Evolutionary conservation across 1,140 invertebrate genomes (phyloP).

Genomic region (Calycopis cecrops): DNA sequence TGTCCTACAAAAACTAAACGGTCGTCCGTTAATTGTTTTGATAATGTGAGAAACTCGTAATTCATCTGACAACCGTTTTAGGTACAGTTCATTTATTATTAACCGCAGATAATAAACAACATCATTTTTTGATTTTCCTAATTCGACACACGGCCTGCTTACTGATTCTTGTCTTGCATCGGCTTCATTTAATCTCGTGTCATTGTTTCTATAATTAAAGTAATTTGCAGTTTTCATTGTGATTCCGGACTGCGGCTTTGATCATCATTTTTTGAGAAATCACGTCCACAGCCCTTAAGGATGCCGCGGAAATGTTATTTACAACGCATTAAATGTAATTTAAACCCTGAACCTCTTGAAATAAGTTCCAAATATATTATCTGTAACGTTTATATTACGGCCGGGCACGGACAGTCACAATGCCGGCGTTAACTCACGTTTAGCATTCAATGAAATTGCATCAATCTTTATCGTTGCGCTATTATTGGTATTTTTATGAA

Average conservation of each 20-base stretch:
- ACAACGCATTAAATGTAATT: conserved; percentile 21
- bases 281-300: conserved; percentile 32
- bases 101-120: conserved; percentile 3
- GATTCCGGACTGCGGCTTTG: conserved; percentile 50
- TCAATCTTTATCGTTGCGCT: conserved; percentile 59
- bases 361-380: conserved; percentile 33
- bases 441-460: conserved; percentile 66
- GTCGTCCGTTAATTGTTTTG: background rate
- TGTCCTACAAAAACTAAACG: background rate
- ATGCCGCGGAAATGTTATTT: conserved; percentile 3
- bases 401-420: conserved; percentile 35
- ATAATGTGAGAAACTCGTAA: conserved; percentile 1
- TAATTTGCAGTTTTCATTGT: conserved; percentile 66
- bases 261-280: conserved; percentile 57
- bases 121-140: conserved; percentile 5
- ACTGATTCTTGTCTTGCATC: conserved; percentile 50
- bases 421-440: conserved; percentile 63
- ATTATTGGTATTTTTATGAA: conserved; percentile 66
- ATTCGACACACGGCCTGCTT: conserved; percentile 24
- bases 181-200: conserved; percentile 53
- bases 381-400: conserved; percentile 34
- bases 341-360: conserved; percentile 27
- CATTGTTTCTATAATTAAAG: conserved; percentile 70
- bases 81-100: conserved; percentile 14
- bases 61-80: background rate